phyloP scores from a whole-genome alignment of 2,888 invertebrate species.

The Dryobota labecula region DNA sequence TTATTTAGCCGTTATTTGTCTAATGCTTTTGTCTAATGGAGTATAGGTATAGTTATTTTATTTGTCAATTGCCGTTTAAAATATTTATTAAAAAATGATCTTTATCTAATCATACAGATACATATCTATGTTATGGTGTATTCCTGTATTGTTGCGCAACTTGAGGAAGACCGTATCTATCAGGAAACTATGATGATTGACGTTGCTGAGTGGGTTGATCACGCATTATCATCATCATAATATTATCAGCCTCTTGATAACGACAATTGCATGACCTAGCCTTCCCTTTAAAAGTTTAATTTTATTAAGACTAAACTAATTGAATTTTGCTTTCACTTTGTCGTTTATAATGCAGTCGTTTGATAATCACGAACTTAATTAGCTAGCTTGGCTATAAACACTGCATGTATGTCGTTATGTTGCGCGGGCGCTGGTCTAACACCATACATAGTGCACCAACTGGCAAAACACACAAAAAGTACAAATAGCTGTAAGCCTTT shows the following conservation, averaged over 20 bases:
- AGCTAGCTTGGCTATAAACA: slow-evolving; percentile 19
- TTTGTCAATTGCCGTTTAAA: slow-evolving; percentile 1
- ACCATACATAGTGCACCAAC: slow-evolving; percentile 76
- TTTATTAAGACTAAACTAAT: slow-evolving; percentile 5
- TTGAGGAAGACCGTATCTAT: neutral
- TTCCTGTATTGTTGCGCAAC: neutral
- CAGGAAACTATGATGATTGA: slow-evolving; percentile 21
- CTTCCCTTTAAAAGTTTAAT: neutral
- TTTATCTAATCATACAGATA: slow-evolving; percentile 15
- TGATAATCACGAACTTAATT: slow-evolving; percentile 17
- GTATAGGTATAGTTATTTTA: too few relatives aligned
- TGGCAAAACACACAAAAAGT: slow-evolving; percentile 81
- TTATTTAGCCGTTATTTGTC: too few relatives aligned
- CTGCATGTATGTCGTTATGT: slow-evolving; percentile 59
- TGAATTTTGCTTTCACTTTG: slow-evolving; percentile 30
- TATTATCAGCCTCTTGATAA: neutral
- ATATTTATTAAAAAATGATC: slow-evolving; percentile 9
- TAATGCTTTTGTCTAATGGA: too few relatives aligned
- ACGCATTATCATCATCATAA: neutral
- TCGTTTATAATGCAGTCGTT: slow-evolving; percentile 4
- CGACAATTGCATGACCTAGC: neutral
- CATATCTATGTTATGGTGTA: neutral
- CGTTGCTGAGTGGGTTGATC: slow-evolving; percentile 1
- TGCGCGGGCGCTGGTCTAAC: slow-evolving; percentile 20
- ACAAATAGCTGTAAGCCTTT: slow-evolving; percentile 80